Conservation (phyloP, 2,113 vertebrate species). For the Chaetodon trifascialis region DNA sequence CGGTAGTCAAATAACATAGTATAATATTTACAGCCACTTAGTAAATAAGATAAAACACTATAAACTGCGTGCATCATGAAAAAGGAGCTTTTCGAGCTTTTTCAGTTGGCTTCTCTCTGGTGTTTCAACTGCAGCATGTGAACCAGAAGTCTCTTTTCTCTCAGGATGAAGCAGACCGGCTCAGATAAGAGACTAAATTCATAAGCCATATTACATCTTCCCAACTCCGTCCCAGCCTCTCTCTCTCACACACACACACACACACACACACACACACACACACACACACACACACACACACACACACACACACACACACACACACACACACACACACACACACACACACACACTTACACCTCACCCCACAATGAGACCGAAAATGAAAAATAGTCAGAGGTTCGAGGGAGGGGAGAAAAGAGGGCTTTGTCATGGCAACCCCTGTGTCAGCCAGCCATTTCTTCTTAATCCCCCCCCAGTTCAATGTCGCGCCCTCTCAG, state of each 20-base stretch:
- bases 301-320: slow-evolving; percentile 20
- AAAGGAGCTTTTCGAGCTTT: neutral
- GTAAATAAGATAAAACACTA: slow-evolving; percentile 1
- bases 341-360: slow-evolving; percentile 38
- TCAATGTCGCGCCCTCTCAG: slow-evolving; percentile 80
- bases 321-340: slow-evolving; percentile 9
- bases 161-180: slow-evolving; percentile 32
- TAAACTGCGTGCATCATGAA: neutral
- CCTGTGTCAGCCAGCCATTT: slow-evolving; percentile 81
- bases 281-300: slow-evolving; percentile 19
- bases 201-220: slow-evolving; percentile 67
- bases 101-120: neutral
- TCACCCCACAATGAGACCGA: slow-evolving; percentile 70
- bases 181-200: slow-evolving; percentile 69
- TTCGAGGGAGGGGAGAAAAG: slow-evolving; percentile 71
- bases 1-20: neutral
- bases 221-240: slow-evolving; percentile 46
- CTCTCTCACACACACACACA: slow-evolving; percentile 9
- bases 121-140: slow-evolving; percentile 22
- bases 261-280: slow-evolving; percentile 15
- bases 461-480: slow-evolving; percentile 83
- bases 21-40: slow-evolving; percentile 29
- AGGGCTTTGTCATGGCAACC: slow-evolving; percentile 84
- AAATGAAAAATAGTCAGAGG: slow-evolving; percentile 78
- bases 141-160: slow-evolving; percentile 48